Evolutionary conservation across 2,888 invertebrate genomes (phyloP).

Genomic region (Petrolisthes cinctipes): DNA sequence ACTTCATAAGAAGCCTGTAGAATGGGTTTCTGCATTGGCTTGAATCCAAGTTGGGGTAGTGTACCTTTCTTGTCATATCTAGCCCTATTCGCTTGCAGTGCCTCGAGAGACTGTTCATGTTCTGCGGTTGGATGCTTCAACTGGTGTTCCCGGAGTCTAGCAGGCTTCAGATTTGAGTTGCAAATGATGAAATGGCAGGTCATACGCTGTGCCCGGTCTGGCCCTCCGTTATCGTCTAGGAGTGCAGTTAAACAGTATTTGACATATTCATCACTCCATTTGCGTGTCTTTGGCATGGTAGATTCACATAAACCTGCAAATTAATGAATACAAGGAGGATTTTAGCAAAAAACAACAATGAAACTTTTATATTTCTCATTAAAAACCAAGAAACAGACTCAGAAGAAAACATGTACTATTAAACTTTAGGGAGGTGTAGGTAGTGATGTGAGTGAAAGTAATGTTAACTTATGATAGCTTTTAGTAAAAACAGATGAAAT

Average conservation of each 20-base stretch:
- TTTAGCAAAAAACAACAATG: too few species aligned
- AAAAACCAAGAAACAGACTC: too few species aligned
- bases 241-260: conserved; percentile 33
- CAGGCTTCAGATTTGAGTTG: conserved; percentile 24
- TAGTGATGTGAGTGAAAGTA: too few species aligned
- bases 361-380: too few species aligned
- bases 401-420: too few species aligned
- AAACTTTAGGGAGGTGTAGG: too few species aligned
- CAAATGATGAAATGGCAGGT: conserved; percentile 38
- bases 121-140: conserved; percentile 48
- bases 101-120: conserved; percentile 40
- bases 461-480: too few species aligned
- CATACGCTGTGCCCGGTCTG: neutral
- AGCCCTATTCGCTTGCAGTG: conserved; percentile 32
- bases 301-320: conserved; percentile 3
- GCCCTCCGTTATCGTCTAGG: conserved; percentile 23
- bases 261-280: conserved; percentile 37
- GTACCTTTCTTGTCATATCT: conserved; percentile 49
- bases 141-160: conserved; percentile 48
- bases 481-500: too few species aligned
- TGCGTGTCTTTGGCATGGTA: conserved; percentile 31
- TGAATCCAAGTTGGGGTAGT: conserved; percentile 40
- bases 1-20: conserved; percentile 17
- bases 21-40: conserved; percentile 31
- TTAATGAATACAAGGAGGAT: too few species aligned